Evolutionary conservation across 2,113 vertebrate genomes (phyloP).

Genomic region (Emydocephalus ijimae): DNA sequence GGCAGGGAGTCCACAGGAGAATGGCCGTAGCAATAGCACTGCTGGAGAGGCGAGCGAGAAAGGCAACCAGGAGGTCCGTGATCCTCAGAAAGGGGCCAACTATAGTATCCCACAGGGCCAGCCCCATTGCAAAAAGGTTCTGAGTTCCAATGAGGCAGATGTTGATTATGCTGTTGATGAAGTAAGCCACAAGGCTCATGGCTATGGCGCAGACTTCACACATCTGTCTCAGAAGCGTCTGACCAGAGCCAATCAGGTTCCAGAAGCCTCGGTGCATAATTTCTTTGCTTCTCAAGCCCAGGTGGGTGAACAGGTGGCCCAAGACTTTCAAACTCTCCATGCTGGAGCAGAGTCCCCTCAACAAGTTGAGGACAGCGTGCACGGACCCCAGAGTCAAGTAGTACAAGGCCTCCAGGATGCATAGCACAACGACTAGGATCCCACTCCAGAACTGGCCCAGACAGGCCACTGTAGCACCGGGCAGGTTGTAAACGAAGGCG

Average conservation of each 20-base stretch:
- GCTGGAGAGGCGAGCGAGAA: conserved; percentile 83
- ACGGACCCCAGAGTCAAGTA: conserved; percentile 55
- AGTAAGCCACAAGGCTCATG: conserved; percentile 83
- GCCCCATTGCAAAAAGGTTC: conserved; percentile 73
- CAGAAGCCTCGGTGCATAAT: conserved; percentile 77
- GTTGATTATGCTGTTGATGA: conserved; percentile 88
- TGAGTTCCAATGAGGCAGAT: conserved; percentile 83
- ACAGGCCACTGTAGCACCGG: conserved; percentile 65
- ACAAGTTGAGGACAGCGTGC: conserved; percentile 60
- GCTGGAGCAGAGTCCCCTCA: conserved; percentile 70
- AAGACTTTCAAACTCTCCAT: conserved; percentile 85
- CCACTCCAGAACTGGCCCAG: conserved; percentile 73
- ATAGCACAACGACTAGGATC: conserved; percentile 60
- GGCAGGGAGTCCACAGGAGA: conserved; percentile 88
- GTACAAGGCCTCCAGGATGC: conserved; percentile 60
- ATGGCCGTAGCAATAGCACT: conserved; percentile 78
- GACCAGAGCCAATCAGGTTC: conserved; percentile 65
- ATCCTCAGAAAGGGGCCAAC: conserved; percentile 73
- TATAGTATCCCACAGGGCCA: conserved; percentile 76
- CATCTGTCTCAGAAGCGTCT: conserved; percentile 71
- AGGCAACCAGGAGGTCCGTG: conserved; percentile 73
- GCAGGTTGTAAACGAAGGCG: conserved; percentile 74
- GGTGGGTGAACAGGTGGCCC: conserved; percentile 81
- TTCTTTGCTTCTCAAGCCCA: conserved; percentile 79
- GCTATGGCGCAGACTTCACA: conserved; percentile 80